A percentile compares a stretch with the other conserved stretches of the same genome.
Evolutionary conservation across 2,797 vertebrate genomes (phyloP).

Genomic region (Pteronotus mesoamericanus): DNA sequence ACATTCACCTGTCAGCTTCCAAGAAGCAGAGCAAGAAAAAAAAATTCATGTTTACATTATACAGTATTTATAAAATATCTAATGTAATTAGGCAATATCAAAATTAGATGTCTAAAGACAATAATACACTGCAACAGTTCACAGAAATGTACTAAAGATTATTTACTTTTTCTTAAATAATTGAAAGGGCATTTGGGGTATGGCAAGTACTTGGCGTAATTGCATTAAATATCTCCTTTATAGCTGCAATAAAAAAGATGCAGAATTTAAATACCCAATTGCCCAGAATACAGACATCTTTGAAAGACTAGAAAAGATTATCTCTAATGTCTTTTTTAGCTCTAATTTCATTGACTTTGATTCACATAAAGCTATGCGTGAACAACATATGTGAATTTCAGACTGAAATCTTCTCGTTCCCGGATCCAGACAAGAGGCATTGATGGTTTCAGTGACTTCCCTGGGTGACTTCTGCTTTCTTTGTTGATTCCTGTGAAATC

Average conservation of each 20-base stretch:
- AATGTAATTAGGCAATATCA: background rate
- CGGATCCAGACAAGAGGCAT: background rate
- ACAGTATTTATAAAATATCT: background rate
- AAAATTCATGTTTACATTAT: background rate
- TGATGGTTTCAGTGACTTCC: background rate
- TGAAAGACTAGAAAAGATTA: background rate
- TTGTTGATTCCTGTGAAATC: background rate
- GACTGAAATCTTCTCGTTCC: background rate
- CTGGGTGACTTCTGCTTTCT: background rate
- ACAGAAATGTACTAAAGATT: background rate
- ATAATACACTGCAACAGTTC: background rate
- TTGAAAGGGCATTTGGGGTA: background rate
- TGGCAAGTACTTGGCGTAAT: background rate
- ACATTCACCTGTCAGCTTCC: background rate
- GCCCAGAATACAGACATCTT: background rate
- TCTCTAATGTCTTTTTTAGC: background rate
- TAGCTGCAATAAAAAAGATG: background rate
- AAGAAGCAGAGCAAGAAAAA: background rate
- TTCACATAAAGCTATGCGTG: background rate
- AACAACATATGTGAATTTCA: constrained; percentile 5
- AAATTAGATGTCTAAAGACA: background rate
- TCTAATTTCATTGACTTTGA: background rate
- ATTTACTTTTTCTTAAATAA: background rate
- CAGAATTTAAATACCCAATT: background rate
- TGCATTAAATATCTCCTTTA: background rate